Evolutionary conservation across 2,888 invertebrate genomes (phyloP).

Genomic region (Notocelia uddmanniana): DNA sequence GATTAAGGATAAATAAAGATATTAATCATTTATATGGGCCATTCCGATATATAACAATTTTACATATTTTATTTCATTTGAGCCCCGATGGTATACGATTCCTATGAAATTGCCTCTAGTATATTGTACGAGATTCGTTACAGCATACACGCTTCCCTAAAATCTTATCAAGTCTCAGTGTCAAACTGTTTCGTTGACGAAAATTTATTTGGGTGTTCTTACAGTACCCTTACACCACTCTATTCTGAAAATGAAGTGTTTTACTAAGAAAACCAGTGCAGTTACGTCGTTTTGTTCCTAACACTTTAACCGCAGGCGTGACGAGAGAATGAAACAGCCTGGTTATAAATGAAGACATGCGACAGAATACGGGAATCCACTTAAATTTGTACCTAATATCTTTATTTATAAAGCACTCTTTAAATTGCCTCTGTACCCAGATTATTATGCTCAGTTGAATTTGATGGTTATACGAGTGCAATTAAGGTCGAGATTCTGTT

Average conservation of each 20-base stretch:
- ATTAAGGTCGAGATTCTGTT: not conserved
- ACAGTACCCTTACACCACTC: conserved; percentile 20
- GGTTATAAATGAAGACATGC: conserved; percentile 40
- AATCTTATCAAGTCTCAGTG: conserved; percentile 31
- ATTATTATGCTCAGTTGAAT: not conserved
- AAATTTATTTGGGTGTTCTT: conserved; percentile 42
- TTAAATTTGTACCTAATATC: conserved; percentile 15
- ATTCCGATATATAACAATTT: too few species aligned
- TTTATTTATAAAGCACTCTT: conserved; percentile 8
- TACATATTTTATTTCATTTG: too few species aligned
- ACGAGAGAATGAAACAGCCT: conserved; percentile 30
- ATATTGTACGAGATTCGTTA: too few species aligned
- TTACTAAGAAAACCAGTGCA: not conserved
- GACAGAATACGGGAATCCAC: conserved; percentile 23
- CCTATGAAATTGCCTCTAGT: too few species aligned
- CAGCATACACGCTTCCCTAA: too few species aligned
- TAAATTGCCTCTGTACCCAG: conserved; percentile 1
- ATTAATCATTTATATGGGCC: too few species aligned
- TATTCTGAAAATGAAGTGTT: not conserved
- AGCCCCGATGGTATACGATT: too few species aligned
- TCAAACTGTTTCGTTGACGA: conserved; percentile 42
- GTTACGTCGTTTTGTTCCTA: conserved; percentile 4
- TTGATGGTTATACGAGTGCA: not conserved
- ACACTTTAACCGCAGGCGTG: conserved; percentile 31
- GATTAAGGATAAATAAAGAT: too few species aligned